Conservation (phyloP, 2,113 vertebrate species). For the Macquaria ambigua region DNA sequence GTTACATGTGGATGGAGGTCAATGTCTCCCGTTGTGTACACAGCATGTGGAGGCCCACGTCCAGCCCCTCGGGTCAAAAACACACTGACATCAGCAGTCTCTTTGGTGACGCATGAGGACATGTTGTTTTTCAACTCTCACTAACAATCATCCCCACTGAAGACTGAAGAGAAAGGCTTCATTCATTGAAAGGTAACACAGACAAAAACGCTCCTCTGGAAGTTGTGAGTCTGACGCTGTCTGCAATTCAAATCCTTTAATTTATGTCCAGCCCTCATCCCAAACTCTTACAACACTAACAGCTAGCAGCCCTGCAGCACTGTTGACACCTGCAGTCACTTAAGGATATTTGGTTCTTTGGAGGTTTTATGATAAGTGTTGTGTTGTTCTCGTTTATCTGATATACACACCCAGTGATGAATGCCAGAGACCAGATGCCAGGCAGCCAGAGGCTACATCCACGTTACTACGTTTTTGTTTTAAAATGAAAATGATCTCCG, state of each 20-base stretch:
- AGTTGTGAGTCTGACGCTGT: conserved; percentile 36
- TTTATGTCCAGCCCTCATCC: conserved; percentile 25
- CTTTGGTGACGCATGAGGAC: conserved; percentile 57
- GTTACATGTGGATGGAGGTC: conserved; percentile 51
- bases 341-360: not conserved
- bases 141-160: conserved; percentile 16
- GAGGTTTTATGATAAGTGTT: not conserved
- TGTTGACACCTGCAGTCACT: not conserved
- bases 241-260: conserved; percentile 28
- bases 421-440: not conserved
- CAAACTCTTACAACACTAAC: conserved; percentile 6
- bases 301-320: not conserved
- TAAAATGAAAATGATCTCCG: no score
- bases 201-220: conserved; percentile 28
- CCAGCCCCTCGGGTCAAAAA: conserved; percentile 49
- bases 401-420: no score
- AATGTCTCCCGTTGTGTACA: conserved; percentile 73
- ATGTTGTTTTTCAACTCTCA: conserved; percentile 68
- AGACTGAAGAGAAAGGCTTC: conserved; percentile 43
- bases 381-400: not conserved
- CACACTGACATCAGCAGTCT: conserved; percentile 68
- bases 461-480: no score
- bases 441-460: no score
- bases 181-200: conserved; percentile 51
- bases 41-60: conserved; percentile 47